Conservation (phyloP, 2,113 vertebrate species). For the Datnioides undecimradiatus region DNA sequence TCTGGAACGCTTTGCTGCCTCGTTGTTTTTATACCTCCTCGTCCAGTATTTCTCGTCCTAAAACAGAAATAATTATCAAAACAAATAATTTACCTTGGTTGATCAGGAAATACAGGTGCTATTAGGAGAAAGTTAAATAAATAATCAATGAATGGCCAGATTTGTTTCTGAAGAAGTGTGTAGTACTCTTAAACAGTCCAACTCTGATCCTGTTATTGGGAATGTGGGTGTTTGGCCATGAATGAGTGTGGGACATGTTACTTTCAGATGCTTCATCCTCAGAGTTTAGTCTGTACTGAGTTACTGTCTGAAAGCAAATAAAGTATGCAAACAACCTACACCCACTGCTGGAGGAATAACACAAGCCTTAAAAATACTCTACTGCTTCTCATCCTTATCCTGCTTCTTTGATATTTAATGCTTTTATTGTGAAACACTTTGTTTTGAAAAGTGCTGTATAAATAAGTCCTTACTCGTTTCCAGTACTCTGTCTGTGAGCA, state of each 20-base stretch:
- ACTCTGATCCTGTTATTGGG: slow-evolving; percentile 6
- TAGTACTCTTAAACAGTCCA: background rate
- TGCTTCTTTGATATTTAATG: too few species aligned
- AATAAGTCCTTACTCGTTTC: background rate
- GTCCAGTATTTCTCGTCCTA: slow-evolving; percentile 96
- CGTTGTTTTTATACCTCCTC: slow-evolving; percentile 93
- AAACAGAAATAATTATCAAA: background rate
- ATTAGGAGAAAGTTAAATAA: slow-evolving; percentile 5
- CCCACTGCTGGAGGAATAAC: background rate
- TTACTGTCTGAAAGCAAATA: slow-evolving; percentile 32
- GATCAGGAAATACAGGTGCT: background rate
- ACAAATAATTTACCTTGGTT: background rate
- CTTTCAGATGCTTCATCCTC: slow-evolving; percentile 30
- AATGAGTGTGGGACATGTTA: slow-evolving; percentile 44
- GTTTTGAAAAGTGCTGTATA: background rate
- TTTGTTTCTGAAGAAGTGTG: slow-evolving; percentile 8
- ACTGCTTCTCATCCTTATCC: too few species aligned
- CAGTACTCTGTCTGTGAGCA: background rate
- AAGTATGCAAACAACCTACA: slow-evolving; percentile 29
- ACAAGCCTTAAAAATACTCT: background rate
- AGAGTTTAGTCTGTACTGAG: slow-evolving; percentile 17
- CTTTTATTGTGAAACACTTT: background rate
- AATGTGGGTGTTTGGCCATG: slow-evolving; percentile 57
- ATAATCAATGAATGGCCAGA: slow-evolving; percentile 27
- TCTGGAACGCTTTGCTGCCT: slow-evolving; percentile 93